These are phyloP conservation scores for Pelmatolapia mariae DNA, from an alignment of 2,113 vertebrate genomes.

Conservation along the genomic window DNA sequence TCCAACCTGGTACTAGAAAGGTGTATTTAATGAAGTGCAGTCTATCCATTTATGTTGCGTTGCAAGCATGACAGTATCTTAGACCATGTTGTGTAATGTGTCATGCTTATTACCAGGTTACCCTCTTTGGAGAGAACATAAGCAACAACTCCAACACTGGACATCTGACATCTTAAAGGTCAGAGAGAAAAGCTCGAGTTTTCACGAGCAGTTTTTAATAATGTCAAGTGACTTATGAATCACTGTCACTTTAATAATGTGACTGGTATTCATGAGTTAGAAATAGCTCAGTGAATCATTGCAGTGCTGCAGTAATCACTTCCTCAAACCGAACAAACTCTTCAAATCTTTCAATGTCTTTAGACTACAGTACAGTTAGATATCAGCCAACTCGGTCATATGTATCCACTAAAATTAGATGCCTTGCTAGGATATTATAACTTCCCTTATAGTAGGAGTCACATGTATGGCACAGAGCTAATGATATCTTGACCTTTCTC, in stretches of 20 bases:
- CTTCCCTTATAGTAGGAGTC: not conserved
- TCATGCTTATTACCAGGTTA: not conserved
- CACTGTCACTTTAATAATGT: constrained; percentile 27
- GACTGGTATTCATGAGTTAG: constrained; percentile 17
- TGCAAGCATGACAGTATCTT: not conserved
- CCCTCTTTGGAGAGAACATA: not conserved
- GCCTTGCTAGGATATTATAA: not conserved
- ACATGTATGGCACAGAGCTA: not conserved
- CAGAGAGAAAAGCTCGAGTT: not conserved
- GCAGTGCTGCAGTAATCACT: constrained; percentile 17
- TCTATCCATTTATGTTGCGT: not conserved
- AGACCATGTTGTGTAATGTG: not conserved
- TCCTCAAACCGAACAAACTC: constrained; percentile 16
- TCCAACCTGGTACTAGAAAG: not conserved
- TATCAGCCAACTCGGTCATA: not conserved
- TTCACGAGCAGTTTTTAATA: not conserved
- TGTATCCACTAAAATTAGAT: constrained; percentile 13
- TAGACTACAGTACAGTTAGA: not conserved
- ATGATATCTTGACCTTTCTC: not conserved
- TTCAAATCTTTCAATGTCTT: not conserved
- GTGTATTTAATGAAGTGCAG: not conserved
- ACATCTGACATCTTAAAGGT: not conserved
- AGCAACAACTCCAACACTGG: not conserved
- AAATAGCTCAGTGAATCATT: constrained; percentile 34
- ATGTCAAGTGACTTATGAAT: constrained; percentile 60